Percentiles rank a stretch among this genome's conserved stretches.
phyloP scores from a whole-genome alignment of 2,888 invertebrate species.

The Lathronympha strigana region DNA sequence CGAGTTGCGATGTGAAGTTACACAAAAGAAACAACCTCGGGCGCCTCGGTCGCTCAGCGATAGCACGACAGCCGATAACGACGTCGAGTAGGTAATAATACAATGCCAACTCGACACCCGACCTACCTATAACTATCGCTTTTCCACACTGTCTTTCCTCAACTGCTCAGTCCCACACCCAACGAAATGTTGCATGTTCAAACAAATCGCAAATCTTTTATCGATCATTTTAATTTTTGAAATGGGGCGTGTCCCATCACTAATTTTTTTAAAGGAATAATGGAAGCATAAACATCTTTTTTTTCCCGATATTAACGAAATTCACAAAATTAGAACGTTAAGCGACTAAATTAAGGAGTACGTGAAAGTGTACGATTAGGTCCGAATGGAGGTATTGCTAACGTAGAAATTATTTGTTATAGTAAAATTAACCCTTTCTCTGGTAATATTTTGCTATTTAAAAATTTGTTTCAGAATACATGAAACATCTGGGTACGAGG shows the following conservation, averaged over 20 bases:
- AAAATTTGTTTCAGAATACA: too few species aligned
- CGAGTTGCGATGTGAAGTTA: constrained; percentile 69
- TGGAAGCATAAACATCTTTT: background rate
- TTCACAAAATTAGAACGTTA: constrained; percentile 19
- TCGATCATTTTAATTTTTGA: constrained; percentile 30
- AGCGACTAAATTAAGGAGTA: constrained; percentile 18
- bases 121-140: constrained; percentile 81
- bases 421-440: background rate
- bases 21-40: constrained; percentile 70
- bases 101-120: constrained; percentile 79
- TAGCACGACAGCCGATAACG: constrained; percentile 73
- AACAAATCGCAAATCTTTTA: constrained; percentile 36
- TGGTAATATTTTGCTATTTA: background rate
- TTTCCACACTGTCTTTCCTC: constrained; percentile 73
- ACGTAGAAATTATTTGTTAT: background rate
- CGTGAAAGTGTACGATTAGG: constrained; percentile 7
- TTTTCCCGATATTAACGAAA: background rate
- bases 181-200: constrained; percentile 67
- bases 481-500: too few species aligned
- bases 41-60: constrained; percentile 53
- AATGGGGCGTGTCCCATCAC: constrained; percentile 36
- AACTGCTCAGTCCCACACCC: constrained; percentile 71
- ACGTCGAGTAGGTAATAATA: constrained; percentile 70
- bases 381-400: background rate
- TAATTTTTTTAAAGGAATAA: background rate